Evolutionary conservation across 1,140 invertebrate genomes (phyloP), one percentile per base, ranked within the genome.

Genomic region (Steinernema khuongi): DNA sequence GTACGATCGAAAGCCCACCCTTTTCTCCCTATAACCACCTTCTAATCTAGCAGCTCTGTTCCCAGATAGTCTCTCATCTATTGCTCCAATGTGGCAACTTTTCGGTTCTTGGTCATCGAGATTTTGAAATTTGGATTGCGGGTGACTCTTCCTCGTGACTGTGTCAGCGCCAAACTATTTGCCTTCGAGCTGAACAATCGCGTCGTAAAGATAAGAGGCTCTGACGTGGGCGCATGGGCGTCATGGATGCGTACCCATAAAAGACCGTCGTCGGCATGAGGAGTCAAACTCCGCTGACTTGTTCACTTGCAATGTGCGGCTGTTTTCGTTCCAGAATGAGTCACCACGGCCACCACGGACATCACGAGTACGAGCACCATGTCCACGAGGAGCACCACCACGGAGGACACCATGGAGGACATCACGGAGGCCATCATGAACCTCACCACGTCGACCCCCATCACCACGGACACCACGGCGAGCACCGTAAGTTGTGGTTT

Each of bases 401-500:
- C 31, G 14, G 32, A 19, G 29, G 32, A 2, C 14, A 68, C 30
- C 69, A 70, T 32, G 68, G 68, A 1, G 68, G 68, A 1, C 69
- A 70, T 30, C 28, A 31, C 69, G 28, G 36, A 11, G 11, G 36
- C 30, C 28, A 70, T 29, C 69, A 70, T 18, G 28, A 70, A 2
- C 69, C 31, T 31, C 28, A 70, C 32, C 67, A 68, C 67, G 14
- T 28, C 14, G 50, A 60, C 11, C 50, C 26, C 11, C 50, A 68
- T 44, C 69, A 70, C 31, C 69, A 70, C 43, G 28, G 29, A 22
- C 69, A 70, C 36, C 69, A 70, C 69, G 26, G 50, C 50, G 22
- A 60, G 26, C 22, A 60, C 2, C 50, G 29, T 60, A n/a, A n/a
- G n/a, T n/a, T n/a, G n/a, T n/a, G n/a, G n/a, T n/a, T 60, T 7